Base-by-base conservation (phyloP, 2,888 invertebrate species). In the Drosophila anceps region DNA sequence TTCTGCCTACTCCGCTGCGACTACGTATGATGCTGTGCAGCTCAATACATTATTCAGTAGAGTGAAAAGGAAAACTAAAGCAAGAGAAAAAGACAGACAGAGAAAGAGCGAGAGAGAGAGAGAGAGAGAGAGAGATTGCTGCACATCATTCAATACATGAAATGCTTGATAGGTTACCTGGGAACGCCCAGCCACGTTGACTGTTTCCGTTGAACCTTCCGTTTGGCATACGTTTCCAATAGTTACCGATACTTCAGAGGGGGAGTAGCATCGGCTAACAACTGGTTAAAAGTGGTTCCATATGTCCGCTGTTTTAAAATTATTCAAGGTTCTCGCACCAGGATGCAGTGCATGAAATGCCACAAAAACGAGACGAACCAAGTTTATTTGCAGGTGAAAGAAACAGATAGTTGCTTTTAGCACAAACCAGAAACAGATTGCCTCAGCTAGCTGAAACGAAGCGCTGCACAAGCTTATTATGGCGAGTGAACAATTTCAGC, bases 291-390 rank as follows among this genome's bases (percentile, higher is more conserved):
- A 37, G 55, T 63, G 83, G 73, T 70, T 62, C 79, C 81, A 83
- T 82, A 73, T 87, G 87, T 87, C 77, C 77, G 81, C 85, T 89
- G 89, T 87, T 83, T 84, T 79, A 62, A 74, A 87, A 89, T 89
- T 84, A 89, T 87, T 87, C 89, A 82, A 86, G 76, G 73, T 81
- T 66, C 77, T 72, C 81, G 62, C 37, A 68, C 60, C 59, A 66
- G 73, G 69, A 75, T 79, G 74, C 82, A 79, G 79, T 73, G 87
- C 86, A 81, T 84, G 77, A 82, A 87, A 79, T 77, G 63, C 76
- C 65, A 59, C 66, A 68, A 64, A 57, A 75, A 67, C 57, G 48
- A 48, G 55, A 59, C 68, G 69, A 71, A 67, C 50, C 66, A 12
- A 39, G 18, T 55, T 63, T 71, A 72, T 67, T 6, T 68, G 65